phyloP scores from a whole-genome alignment of 2,797 vertebrate genomes.

The Gallinago stenura region DNA sequence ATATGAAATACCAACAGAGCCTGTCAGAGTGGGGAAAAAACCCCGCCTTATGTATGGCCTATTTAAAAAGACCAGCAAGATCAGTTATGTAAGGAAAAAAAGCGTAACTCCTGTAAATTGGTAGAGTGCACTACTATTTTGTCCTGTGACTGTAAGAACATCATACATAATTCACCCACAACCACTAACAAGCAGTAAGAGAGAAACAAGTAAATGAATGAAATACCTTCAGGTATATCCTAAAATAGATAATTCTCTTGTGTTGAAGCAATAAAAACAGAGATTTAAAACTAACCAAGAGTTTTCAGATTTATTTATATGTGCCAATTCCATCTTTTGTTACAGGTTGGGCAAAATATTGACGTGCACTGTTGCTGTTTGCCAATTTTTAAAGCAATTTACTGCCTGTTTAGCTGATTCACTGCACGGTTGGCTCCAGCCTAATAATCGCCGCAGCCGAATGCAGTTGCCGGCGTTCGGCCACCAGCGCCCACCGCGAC shows the following conservation, averaged over 20 bases:
- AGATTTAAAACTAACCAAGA: not conserved
- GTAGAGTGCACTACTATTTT: not conserved
- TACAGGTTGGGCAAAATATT: accelerated
- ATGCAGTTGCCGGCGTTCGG: accelerated
- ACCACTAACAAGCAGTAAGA: not conserved
- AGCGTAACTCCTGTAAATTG: not conserved
- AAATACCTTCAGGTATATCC: not conserved
- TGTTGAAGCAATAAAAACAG: not conserved
- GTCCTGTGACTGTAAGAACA: not conserved
- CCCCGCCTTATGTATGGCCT: not conserved
- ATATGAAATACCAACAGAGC: not conserved
- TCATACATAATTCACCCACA: not conserved
- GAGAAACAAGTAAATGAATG: not conserved
- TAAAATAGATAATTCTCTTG: not conserved
- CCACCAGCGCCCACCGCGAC: not conserved
- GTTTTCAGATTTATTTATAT: not conserved
- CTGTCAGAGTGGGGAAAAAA: accelerated
- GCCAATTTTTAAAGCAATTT: not conserved
- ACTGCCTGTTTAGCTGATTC: not conserved
- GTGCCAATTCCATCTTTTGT: accelerated
- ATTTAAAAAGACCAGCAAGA: not conserved
- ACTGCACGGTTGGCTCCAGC: accelerated
- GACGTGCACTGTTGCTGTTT: accelerated
- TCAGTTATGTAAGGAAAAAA: not conserved
- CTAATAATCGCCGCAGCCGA: not conserved